Evolutionary conservation across 2,888 invertebrate genomes (phyloP), one percentile per base, ranked within the genome.

Genomic region (Bombylius discolor): DNA sequence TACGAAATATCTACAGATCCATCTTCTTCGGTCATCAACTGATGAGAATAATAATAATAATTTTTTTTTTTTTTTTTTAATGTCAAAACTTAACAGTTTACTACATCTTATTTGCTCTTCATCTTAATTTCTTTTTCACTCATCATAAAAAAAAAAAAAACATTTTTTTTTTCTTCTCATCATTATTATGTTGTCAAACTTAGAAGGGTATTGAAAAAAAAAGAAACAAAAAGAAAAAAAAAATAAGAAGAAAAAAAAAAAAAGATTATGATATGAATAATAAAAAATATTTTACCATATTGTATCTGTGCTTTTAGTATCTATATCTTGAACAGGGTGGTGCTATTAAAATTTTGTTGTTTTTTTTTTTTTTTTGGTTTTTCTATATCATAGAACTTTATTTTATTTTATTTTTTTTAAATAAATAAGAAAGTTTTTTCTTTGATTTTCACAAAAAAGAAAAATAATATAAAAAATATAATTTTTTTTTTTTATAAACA

Each of bases 341-440:
- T 56, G 53, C 56, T 56, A 53, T 45, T 47, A 34, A 56, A 50
- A 49, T 47, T 50, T 54, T 53, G 42, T 53, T 47, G 48, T 48
- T n/a, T n/a, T n/a, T n/a, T n/a, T n/a, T n/a, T n/a, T 36, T 36
- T 36, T 7, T 36, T 36, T 36, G 1, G 34, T 36, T 7, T 36
- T 7, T 8, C 5, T 7, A 36, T 36, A 36, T 7, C 2, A 36
- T 36, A 36, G 8, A 36, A 36, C 34, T 5, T 36, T 23, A 23
- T 23, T 23, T 23, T 23, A 23, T 23, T 23, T 23, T 23, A 23
- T 2, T 23, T 23, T 23, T 23, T 7, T 36, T 36, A 54, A 54
- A 47, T 14, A 42, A 54, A 47, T 13, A 36, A 49, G 34, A 36
- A 7, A 36, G 4, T 36, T 36, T 36, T 5, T 36, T 36, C 51